Evolutionary conservation across 2,797 vertebrate species (phyloP), one percentile per base, ranked within the genome.

Genomic region (Ceryle rudis): DNA sequence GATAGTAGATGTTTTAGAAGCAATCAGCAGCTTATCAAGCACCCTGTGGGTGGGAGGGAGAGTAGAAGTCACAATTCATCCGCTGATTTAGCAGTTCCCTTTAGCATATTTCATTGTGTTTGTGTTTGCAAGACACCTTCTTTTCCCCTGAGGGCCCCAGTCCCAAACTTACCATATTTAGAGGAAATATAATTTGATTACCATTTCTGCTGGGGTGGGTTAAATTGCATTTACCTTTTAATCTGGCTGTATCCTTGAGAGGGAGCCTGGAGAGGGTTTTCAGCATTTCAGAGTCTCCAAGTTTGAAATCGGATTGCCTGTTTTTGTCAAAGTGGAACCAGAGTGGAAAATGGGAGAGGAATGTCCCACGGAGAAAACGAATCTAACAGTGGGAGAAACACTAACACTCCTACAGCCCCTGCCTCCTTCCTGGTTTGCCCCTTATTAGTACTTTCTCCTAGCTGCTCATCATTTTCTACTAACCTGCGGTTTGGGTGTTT

Each of bases 191-290:
- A 97, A 98, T 97, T 98, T 93, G 96, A 97, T 98, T 97, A 98
- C 67, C 26, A 37, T 92, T 97, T 97, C 92, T 98, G 91, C 96
- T 96, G 90, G 90, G 74, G 84, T 96, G 82, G 82, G 86, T 97
- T 97, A 97, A 98, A 98, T 98, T 97, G 82, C 92, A 96, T 98
- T 98, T 98, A 71, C 95, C 82, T 97, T 98, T 97, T 97, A 96
- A 97, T 98, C 92, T 97, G 82, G 85, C 90, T 92, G 2, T 80
- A 93, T 96, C 75, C 62, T 97, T 69, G 33, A 79, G n/a, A n/a
- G n/a, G n/a, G 72, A 95, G 89, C 81, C 77, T 93, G 74, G 71
- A 93, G 93, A 87, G 78, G 51, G 37, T 87, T 94, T 75, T 74
- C 25, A 54, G 64, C 73, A 12, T 94, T 85, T 78, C 89, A 74